Base-by-base conservation (phyloP, 2,113 vertebrate species). In the Prolemur simus region DNA sequence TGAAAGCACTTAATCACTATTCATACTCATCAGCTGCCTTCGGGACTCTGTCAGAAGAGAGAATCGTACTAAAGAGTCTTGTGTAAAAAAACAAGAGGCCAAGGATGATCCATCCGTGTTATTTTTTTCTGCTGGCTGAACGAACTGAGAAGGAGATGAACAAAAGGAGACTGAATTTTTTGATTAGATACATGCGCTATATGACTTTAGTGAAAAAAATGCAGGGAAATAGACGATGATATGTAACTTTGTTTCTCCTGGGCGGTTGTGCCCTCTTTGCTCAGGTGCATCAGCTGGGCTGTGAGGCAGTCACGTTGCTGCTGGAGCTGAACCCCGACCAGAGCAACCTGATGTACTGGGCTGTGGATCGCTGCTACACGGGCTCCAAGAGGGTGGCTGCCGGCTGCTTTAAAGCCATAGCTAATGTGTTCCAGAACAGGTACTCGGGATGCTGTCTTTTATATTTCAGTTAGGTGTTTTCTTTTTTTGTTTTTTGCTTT, bases 321-420 rank as follows among this genome's bases (percentile, higher is more conserved):
- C 98, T 99, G 98, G 99, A 99, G 97, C 99, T 99, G 91, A 99
- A 99, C 97, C 99, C 99, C 4, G 99, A 99, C 96, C 99, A 99
- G 99, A 99, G 99, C 98, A 99, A 99, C 98, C 99, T 99, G 94
- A 99, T 99, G 99, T 99, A 99, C 96, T 99, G 99, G 99, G 99
- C 99, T 0, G 99, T 99, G 98, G 99, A 99, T 87, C 99, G 99
- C 69, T 99, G 99, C 97, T 99, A 99, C 98, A 99, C 99, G 0
- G 99, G 99, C 54, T 99, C 99, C 52, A 99, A 99, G 68, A 98
- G 99, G 58, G 99, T 99, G 47, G 99, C 99, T 4, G 99, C 99
- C 0, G 99, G 99, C 96, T 99, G 99, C 98, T 99, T 99, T 95
- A 99, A 99, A 98, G 99, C 99, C 97, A 99, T 99, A 23, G 99